A percentile compares a stretch with the other conserved stretches of the same genome.
Evolutionary conservation across 2,113 vertebrate species (phyloP).

Genomic region (Seriola dumerili): DNA sequence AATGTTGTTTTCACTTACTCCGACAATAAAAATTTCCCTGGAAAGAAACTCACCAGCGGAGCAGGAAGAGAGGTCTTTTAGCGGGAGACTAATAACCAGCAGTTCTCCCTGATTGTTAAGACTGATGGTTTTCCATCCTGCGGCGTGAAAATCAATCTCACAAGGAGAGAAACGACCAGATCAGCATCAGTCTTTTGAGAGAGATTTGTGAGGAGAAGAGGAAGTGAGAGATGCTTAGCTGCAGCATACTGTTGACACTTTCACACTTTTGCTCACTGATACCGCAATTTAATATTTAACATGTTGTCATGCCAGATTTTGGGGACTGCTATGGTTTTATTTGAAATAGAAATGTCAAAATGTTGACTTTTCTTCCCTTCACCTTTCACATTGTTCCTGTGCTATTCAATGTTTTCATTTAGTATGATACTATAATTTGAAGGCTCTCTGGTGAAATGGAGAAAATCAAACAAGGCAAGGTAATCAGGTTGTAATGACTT

Average conservation of each 20-base stretch:
- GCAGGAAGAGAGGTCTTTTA: slow-evolving; percentile 39
- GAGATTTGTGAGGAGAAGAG: slow-evolving; percentile 1
- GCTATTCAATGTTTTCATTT: not conserved
- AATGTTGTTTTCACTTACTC: slow-evolving; percentile 74
- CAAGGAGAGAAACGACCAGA: slow-evolving; percentile 2
- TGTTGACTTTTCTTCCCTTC: not conserved
- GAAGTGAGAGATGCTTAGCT: slow-evolving; percentile 3
- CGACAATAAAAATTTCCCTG: slow-evolving; percentile 55
- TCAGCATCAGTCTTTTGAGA: not conserved
- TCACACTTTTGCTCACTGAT: slow-evolving; percentile 13
- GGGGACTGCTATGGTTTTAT: not conserved
- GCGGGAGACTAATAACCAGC: slow-evolving; percentile 12
- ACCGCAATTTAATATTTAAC: not conserved
- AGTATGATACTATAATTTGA: not conserved
- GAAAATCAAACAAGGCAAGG: not conserved
- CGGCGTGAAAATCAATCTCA: slow-evolving; percentile 15
- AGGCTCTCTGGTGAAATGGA: not conserved
- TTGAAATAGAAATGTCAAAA: not conserved
- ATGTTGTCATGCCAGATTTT: not conserved
- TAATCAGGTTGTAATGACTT: not conserved
- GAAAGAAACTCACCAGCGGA: slow-evolving; percentile 55
- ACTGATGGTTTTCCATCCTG: slow-evolving; percentile 2
- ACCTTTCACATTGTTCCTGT: too few species aligned
- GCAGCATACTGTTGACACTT: not conserved
- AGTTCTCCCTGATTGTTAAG: slow-evolving; percentile 16